Evolutionary conservation across 2,888 invertebrate genomes (phyloP), one percentile per base, ranked within the genome.

Genomic region (Andricus quercusramuli): DNA sequence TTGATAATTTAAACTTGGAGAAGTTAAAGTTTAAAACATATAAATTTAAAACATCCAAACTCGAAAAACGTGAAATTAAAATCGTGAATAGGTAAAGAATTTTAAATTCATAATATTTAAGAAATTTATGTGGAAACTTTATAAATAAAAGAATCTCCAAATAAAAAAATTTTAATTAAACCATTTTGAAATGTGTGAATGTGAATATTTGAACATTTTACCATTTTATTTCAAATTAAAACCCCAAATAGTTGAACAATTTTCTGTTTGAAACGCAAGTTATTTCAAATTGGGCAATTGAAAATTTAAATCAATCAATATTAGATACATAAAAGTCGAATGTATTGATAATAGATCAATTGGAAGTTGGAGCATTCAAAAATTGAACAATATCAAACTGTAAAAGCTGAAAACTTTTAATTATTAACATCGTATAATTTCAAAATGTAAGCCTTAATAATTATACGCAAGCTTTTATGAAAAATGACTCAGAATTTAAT

Each of bases 361-460:
- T 22, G 13, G 6, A 11, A 22, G 8, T 56, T n/a, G 17, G 17
- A 17, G 47, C 47, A 4, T 56, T n/a, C 56, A 11, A n/a, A 9
- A 47, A n/a, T 9, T 56, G 11, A 56, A 56, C 22, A n/a, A 56
- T 56, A n/a, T 51, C 20, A 51, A 51, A 51, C n/a, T 20, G 20
- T n/a, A n/a, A 56, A 9, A 9, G 8, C 9, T 9, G 3, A 0
- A 56, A n/a, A 1, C 0, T 17, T 47, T 4, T 1, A 17, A 5
- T 17, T 2, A 17, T 15, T 17, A 4, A 47, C 17, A 47, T 17
- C 17, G 15, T 15, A 17, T 17, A 47, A 11, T 56, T 56, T 8
- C n/a, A 56, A 56, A 11, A 20, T 56, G 9, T 11, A 56, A 56
- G 56, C 9, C n/a, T 56, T 6, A 56, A n/a, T 11, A 56, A n/a